These are phyloP conservation scores for Papilio helenus DNA, from an alignment of 1,140 invertebrate genomes.

Conservation along the genomic window DNA sequence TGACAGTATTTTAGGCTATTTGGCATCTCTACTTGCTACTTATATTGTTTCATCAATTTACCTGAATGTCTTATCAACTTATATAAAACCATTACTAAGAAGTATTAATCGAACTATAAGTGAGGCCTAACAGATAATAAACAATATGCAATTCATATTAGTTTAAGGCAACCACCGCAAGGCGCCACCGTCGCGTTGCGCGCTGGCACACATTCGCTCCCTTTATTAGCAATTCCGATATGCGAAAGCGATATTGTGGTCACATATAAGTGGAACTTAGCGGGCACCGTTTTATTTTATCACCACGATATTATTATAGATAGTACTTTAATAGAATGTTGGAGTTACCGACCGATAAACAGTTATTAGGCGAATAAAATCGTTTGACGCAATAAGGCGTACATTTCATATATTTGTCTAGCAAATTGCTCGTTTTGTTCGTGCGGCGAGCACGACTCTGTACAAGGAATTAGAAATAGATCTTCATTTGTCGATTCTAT, in stretches of 20 bases:
- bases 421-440: slow-evolving; percentile 71
- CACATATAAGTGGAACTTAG: slow-evolving; percentile 73
- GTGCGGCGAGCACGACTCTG: neutral
- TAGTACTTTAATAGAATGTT: slow-evolving; percentile 71
- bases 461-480: slow-evolving; percentile 1
- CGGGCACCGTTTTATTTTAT: slow-evolving; percentile 68
- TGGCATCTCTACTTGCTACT: too few species aligned
- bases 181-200: slow-evolving; percentile 55
- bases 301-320: slow-evolving; percentile 67
- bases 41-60: too few species aligned
- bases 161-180: slow-evolving; percentile 39
- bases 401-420: slow-evolving; percentile 75
- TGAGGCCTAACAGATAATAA: neutral
- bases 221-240: slow-evolving; percentile 79
- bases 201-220: slow-evolving; percentile 64
- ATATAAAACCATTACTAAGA: too few species aligned
- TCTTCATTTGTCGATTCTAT: slow-evolving; percentile 8
- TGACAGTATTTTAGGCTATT: too few species aligned
- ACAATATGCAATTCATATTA: slow-evolving; percentile 6
- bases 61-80: too few species aligned
- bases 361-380: slow-evolving; percentile 72
- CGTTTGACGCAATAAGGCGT: slow-evolving; percentile 70
- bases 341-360: slow-evolving; percentile 68
- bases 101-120: neutral
- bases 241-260: slow-evolving; percentile 71